Base-by-base conservation (phyloP, 2,797 vertebrate species). In the Bradypodion ventrale region DNA sequence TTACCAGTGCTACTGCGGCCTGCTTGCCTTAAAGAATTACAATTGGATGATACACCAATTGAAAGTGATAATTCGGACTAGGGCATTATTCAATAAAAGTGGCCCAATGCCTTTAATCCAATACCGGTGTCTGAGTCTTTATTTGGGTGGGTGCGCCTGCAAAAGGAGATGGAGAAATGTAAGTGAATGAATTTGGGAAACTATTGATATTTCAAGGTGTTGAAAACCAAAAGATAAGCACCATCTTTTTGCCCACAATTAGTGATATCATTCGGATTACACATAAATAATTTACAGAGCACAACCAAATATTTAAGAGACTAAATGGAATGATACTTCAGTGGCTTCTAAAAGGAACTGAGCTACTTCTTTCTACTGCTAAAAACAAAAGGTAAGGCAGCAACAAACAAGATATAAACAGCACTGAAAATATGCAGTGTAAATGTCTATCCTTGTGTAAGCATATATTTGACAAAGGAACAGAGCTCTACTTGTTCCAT, bases 401-500 rank as follows among this genome's bases (percentile, higher is more conserved):
- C 23, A 27, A 49, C 1, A 12, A 60, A 42, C 7, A 49, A 52
- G n/a, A 44, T 77, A 63, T 9, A 77, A 76, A 42, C 9, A 70
- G 72, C 27, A 35, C 40, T 40, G 42, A 65, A 12, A 19, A 37
- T 80, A 85, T 85, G 75, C 56, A 76, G 12, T 19, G 29, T 78
- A 75, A 79, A 79, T 56, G 25, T 75, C 63, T 70, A 69, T 7
- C 46, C 25, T 1, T 66, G 56, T 16, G 1, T 77, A 81, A 84
- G 37, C 13, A 27, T 66, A 73, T 42, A 44, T 80, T 66, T 69
- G 56, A 75, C 70, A 83, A 87, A 85, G 65, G 35, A 79, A 72
- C 44, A 46, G 25, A 29, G n/a, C 68, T 79, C 65, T 76, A n/a
- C 59, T 80, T 82, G 73, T 63, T 59, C 40, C 49, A 80, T 79